Percentiles rank a stretch among this genome's conserved stretches.
Evolutionary conservation across 1,140 invertebrate species (phyloP).

Genomic region (Calephelis virginiensis): DNA sequence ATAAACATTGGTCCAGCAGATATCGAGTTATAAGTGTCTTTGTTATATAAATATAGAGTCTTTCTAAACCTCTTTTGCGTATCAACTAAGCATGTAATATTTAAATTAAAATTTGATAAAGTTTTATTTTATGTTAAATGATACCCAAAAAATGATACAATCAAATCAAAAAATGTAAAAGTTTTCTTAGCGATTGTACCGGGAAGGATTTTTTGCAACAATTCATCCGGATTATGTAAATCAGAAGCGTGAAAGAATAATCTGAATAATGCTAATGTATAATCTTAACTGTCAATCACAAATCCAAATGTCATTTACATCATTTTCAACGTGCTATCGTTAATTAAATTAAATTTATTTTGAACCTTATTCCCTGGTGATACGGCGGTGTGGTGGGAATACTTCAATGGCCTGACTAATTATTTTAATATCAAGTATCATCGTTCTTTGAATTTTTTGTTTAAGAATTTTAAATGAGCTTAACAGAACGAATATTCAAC

Average conservation of each 20-base stretch:
- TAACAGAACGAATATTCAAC: conserved; percentile 2
- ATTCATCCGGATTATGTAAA: conserved; percentile 53
- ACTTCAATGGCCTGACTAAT: background rate
- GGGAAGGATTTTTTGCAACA: conserved; percentile 26
- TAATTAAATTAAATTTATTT: background rate
- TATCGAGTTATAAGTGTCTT: too few species aligned
- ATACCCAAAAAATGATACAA: too few species aligned
- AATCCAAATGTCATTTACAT: conserved; percentile 8
- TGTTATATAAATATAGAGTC: too few species aligned
- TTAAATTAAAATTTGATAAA: too few species aligned
- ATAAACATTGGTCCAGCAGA: too few species aligned
- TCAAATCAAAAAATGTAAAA: conserved; percentile 18
- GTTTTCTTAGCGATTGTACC: conserved; percentile 24
- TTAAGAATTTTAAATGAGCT: conserved; percentile 1
- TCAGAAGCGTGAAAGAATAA: conserved; percentile 44
- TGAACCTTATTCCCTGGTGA: background rate
- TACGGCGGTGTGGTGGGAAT: background rate
- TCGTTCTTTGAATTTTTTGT: conserved; percentile 10
- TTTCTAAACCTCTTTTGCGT: too few species aligned
- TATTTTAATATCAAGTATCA: conserved; percentile 16
- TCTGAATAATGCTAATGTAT: conserved; percentile 39
- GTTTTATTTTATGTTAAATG: too few species aligned
- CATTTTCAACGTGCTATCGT: background rate
- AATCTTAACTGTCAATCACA: conserved; percentile 16
- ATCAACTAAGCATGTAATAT: too few species aligned